Percentiles rank a stretch among this genome's conserved stretches.
Evolutionary conservation across 2,113 vertebrate species (phyloP).

Genomic region (Gallinago media): DNA sequence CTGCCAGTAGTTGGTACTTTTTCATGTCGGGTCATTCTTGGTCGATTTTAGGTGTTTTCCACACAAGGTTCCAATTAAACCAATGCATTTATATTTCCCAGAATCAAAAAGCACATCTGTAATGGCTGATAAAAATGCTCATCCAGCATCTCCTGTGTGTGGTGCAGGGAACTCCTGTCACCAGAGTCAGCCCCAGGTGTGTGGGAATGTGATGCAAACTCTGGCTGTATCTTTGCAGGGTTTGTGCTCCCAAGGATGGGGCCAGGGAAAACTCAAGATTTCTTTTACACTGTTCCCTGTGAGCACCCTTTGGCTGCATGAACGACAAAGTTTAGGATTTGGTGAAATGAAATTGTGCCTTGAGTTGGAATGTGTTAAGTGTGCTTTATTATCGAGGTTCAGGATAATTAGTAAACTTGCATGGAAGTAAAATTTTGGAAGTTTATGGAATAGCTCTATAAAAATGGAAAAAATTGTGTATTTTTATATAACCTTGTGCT

Average conservation of each 20-base stretch:
- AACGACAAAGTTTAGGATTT: rapidly evolving
- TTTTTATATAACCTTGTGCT: not conserved
- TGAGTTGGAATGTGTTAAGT: too few relatives aligned
- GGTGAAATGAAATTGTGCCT: not conserved
- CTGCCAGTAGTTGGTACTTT: not conserved
- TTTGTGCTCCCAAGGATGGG: rapidly evolving
- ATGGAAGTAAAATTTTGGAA: not conserved
- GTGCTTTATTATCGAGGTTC: not conserved
- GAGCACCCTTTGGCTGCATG: rapidly evolving
- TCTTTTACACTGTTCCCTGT: not conserved
- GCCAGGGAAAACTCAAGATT: rapidly evolving
- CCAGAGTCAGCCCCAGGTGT: rapidly evolving
- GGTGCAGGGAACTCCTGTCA: too few relatives aligned
- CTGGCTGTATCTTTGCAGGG: rapidly evolving
- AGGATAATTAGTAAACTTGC: not conserved
- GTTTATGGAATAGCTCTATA: not conserved
- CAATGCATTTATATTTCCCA: not conserved
- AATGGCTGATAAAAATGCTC: rapidly evolving
- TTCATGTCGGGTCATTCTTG: rapidly evolving
- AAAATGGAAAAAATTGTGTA: not conserved
- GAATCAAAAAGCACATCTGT: not conserved
- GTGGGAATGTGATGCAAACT: not conserved
- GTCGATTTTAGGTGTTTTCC: not conserved
- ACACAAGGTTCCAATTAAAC: not conserved
- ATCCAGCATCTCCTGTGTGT: rapidly evolving